Conservation (phyloP, 2,888 invertebrate species). For the Xylocampa areola region DNA sequence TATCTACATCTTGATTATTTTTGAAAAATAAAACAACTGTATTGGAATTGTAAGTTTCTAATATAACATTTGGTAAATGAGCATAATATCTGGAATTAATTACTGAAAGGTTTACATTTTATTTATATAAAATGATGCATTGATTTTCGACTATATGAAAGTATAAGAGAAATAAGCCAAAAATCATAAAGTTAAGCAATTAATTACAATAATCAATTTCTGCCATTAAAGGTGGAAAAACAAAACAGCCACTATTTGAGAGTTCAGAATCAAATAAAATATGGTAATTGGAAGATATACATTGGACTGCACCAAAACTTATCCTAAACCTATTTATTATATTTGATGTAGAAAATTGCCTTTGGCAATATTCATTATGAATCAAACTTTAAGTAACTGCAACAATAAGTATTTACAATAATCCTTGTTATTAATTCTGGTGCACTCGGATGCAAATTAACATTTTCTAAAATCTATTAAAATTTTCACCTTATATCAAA, state of each 20-base stretch:
- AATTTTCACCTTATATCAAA: constrained; percentile 64
- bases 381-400: constrained; percentile 23
- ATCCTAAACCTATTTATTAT: constrained; percentile 12
- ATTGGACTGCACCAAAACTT: constrained; percentile 53
- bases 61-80: constrained; percentile 76
- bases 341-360: constrained; percentile 10
- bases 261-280: constrained; percentile 24
- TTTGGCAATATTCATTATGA: constrained; percentile 9
- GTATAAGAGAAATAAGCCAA: constrained; percentile 36
- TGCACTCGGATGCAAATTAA: constrained; percentile 41
- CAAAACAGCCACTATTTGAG: constrained; percentile 25
- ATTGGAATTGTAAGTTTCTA: constrained; percentile 70
- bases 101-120: constrained; percentile 59
- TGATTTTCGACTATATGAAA: constrained; percentile 35
- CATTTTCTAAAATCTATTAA: constrained; percentile 50
- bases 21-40: constrained; percentile 66
- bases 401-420: constrained; percentile 37
- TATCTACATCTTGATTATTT: constrained; percentile 42
- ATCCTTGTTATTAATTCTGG: constrained; percentile 35
- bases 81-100: constrained; percentile 74
- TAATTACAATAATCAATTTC: constrained; percentile 27
- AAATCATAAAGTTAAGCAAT: constrained; percentile 35
- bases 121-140: constrained; percentile 55
- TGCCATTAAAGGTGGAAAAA: constrained; percentile 15
- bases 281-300: constrained; percentile 19